Evolutionary conservation across 1,140 invertebrate genomes (phyloP), one percentile per base, ranked within the genome.

Genomic region (Diachasmimorpha longicaudata): DNA sequence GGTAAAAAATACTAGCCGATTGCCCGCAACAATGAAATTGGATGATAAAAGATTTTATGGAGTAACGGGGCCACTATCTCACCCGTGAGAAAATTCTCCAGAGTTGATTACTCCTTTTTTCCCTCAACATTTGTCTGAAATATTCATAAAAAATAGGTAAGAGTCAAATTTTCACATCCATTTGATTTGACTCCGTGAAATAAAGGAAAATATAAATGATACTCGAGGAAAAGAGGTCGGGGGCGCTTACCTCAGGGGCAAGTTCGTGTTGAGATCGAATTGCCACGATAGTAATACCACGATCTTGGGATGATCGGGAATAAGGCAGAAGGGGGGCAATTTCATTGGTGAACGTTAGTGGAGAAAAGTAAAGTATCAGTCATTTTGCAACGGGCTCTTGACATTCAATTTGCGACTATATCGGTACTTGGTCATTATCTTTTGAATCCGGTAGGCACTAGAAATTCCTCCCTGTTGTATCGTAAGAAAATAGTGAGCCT

Each of bases 371-470:
- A 68, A 70, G 74, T 75, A 75, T 75, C 74, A 55, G 42, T 23
- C 74, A 31, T 74, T 74, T 74, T 31, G 21, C 66, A 66, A 74
- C 67, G 67, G 74, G 74, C 68, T 75, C 74, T 75, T 75, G 74
- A 75, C 74, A 75, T 75, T 75, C 74, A 75, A 75, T 75, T 75
- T 75, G 74, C 74, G 74, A 75, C 74, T 75, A 75, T 75, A 75
- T 75, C 74, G 74, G 46, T 52, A 75, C 67, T 58, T 69, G 21
- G 74, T 68, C 70, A 75, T 75, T 75, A 75, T 66, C 74, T 52
- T 42, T 31, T 68, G 74, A 75, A 75, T 75, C 48, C 74, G 52
- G 74, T 75, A 75, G 74, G 67, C 74, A 70, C 48, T 68, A 25
- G 58, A 63, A 63, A 66, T 70, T 70, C 46, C 74, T 70, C n/a